A percentile compares a stretch with the other conserved stretches of the same genome.
These are phyloP conservation scores for Tetramorium parvispinum DNA, from an alignment of 1,140 invertebrate genomes.

Conservation along the genomic window DNA sequence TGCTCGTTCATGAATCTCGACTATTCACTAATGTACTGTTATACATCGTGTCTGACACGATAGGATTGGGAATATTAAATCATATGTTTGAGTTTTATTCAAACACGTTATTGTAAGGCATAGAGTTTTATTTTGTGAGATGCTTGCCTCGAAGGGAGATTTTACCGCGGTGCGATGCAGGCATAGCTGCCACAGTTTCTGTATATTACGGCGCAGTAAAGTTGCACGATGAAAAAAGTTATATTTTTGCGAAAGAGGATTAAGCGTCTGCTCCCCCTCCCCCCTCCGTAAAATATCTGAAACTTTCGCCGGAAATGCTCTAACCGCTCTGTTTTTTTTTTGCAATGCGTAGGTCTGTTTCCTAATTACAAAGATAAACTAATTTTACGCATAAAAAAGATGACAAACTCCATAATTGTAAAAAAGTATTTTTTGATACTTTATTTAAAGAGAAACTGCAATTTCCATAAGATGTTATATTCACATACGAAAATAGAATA, in stretches of 20 bases:
- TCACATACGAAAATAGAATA: background rate
- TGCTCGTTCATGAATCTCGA: conserved; percentile 4
- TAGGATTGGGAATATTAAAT: conserved; percentile 35
- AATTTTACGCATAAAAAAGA: background rate
- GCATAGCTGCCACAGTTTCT: conserved; percentile 42
- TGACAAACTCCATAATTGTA: background rate
- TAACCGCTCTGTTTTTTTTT: conserved; percentile 4
- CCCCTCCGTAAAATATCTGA: conserved; percentile 47
- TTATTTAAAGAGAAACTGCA: background rate
- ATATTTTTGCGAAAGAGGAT: conserved; percentile 53
- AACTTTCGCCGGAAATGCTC: conserved; percentile 29
- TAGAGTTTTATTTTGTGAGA: conserved; percentile 34
- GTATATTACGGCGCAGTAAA: conserved; percentile 38
- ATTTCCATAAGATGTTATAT: background rate
- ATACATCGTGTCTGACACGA: background rate
- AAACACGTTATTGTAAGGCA: conserved; percentile 30
- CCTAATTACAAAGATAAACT: background rate
- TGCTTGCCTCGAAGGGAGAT: background rate
- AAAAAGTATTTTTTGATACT: background rate
- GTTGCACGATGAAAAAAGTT: conserved; percentile 49
- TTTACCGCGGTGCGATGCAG: conserved; percentile 29
- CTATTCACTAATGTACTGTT: background rate
- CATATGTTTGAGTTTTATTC: conserved; percentile 45
- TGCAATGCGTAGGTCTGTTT: background rate
- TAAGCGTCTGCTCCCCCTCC: conserved; percentile 7